Evolutionary conservation across 2,113 vertebrate species (phyloP).

Genomic region (Oryzias celebensis): DNA sequence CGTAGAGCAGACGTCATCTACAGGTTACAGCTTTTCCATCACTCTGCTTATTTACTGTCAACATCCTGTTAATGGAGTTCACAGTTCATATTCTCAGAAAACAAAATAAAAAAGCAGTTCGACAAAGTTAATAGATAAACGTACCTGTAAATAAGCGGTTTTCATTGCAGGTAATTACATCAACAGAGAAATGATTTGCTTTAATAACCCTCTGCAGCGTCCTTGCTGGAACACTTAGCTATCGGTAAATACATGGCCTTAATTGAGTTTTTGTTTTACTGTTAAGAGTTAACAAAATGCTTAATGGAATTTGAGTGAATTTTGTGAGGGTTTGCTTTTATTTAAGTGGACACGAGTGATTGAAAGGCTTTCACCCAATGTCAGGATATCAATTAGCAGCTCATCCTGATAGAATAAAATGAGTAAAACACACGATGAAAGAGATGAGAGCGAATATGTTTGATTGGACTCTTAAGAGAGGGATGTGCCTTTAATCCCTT

Average conservation of each 20-base stretch:
- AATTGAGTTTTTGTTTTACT: conserved; percentile 10
- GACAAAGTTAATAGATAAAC: conserved; percentile 13
- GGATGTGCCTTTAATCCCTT: conserved; percentile 60
- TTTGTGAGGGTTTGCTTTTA: conserved; percentile 14
- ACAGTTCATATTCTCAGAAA: conserved; percentile 1
- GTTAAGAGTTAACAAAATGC: conserved; percentile 3
- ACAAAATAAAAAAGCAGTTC: background rate
- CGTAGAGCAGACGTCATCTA: background rate
- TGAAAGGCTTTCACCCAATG: conserved; percentile 34
- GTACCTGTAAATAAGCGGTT: conserved; percentile 17
- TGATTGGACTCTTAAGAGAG: conserved; percentile 66
- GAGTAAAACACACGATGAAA: conserved; percentile 36
- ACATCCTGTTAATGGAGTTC: conserved; percentile 24
- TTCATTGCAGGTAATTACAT: conserved; percentile 24
- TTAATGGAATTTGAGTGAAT: conserved; percentile 10
- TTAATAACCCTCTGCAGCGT: conserved; percentile 6
- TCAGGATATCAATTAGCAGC: conserved; percentile 41
- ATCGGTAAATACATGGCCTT: background rate
- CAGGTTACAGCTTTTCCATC: conserved; percentile 26
- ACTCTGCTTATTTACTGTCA: conserved; percentile 32
- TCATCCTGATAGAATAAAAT: conserved; percentile 51
- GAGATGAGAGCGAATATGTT: conserved; percentile 58
- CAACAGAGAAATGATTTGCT: conserved; percentile 4
- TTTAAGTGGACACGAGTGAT: conserved; percentile 29
- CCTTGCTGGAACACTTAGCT: conserved; percentile 7